A percentile compares a stretch with the other conserved stretches of the same genome.
phyloP scores from a whole-genome alignment of 23 tunicate genomes.

The Trididemnum miniatum region DNA sequence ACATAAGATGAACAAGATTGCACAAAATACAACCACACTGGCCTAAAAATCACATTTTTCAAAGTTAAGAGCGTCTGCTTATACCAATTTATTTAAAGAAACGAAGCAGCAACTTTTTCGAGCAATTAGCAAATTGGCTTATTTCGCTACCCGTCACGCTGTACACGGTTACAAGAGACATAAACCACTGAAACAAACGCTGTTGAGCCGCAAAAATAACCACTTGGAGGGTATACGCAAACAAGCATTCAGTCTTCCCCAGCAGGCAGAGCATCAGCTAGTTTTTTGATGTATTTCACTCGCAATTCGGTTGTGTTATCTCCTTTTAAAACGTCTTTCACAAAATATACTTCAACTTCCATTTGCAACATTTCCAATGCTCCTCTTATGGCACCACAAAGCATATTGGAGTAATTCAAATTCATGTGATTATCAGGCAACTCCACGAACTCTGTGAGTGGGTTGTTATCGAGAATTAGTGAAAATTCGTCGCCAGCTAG shows the following conservation, averaged over 20 bases:
- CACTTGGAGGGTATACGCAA: too few species aligned
- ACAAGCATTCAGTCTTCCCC: slow-evolving; percentile 98
- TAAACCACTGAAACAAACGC: background rate
- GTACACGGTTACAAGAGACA: too few species aligned
- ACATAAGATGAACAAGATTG: too few species aligned
- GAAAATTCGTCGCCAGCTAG: slow-evolving; percentile 83
- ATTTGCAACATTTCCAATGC: slow-evolving; percentile 91
- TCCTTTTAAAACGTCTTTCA: slow-evolving; percentile 82
- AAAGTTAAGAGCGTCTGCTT: too few species aligned
- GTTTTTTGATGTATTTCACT: slow-evolving; percentile 67
- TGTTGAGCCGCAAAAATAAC: too few species aligned
- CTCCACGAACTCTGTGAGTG: slow-evolving; percentile 88
- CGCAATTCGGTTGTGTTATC: slow-evolving; percentile 83
- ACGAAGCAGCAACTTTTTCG: too few species aligned
- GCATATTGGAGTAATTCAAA: slow-evolving; percentile 67
- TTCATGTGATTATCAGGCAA: slow-evolving; percentile 63
- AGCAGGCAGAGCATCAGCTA: slow-evolving; percentile 93
- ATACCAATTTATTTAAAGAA: too few species aligned
- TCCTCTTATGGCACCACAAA: slow-evolving; percentile 88
- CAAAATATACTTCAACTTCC: slow-evolving; percentile 69
- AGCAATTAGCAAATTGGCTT: too few species aligned
- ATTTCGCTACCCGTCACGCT: too few species aligned
- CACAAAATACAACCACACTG: too few species aligned
- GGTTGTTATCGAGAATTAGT: slow-evolving; percentile 76
- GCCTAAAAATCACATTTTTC: too few species aligned